These are phyloP conservation scores for Nanorana parkeri DNA, from an alignment of 2,113 vertebrate genomes.

Conservation along the genomic window DNA sequence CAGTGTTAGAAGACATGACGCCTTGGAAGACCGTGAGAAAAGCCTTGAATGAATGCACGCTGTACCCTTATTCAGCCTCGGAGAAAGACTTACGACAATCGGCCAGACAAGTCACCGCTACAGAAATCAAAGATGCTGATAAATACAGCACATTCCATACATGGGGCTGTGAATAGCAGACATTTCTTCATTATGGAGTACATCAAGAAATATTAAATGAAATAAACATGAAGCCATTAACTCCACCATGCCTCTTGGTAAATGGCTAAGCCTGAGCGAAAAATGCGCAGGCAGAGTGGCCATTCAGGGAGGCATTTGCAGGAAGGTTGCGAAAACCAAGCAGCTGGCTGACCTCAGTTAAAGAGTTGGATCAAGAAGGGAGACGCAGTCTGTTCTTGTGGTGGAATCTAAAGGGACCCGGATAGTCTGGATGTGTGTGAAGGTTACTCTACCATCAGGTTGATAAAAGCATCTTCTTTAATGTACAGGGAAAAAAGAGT, in stretches of 20 bases:
- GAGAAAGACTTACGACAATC: no score
- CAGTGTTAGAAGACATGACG: no score
- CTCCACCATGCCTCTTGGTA: neutral
- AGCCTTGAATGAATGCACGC: no score
- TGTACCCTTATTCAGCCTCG: no score
- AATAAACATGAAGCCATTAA: no score
- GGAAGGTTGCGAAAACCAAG: neutral
- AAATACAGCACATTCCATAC: neutral
- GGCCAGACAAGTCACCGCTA: no score
- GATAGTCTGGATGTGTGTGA: neutral
- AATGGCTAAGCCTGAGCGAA: neutral
- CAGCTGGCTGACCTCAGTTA: no score
- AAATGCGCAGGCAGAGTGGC: neutral
- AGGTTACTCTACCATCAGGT: slow-evolving; percentile 1
- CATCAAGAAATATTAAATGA: neutral
- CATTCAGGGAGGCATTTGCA: neutral
- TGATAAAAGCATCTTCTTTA: no score
- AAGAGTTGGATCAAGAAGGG: neutral
- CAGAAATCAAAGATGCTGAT: no score
- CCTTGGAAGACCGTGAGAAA: no score
- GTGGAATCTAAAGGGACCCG: neutral
- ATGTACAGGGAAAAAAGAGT: neutral
- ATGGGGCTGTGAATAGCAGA: neutral
- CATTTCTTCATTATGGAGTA: neutral
- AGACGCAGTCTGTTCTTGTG: neutral